Base-by-base conservation (phyloP, 1,140 invertebrate genomes). In the Drosophila neocordata region DNA sequence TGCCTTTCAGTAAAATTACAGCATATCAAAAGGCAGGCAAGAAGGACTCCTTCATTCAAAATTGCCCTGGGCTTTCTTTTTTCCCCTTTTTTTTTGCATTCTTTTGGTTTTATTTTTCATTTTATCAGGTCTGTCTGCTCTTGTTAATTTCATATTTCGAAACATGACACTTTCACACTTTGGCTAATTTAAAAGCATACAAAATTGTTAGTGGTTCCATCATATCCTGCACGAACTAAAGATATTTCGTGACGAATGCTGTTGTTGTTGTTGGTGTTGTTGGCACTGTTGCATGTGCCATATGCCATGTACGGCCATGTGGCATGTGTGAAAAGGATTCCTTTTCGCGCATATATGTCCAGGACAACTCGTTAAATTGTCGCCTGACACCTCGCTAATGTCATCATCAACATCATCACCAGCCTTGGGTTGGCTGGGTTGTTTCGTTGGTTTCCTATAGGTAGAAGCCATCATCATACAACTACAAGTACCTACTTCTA, bases 141-240 rank as follows among this genome's bases (percentile, higher is more conserved):
- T 66, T 85, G 79, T 82, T 85, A 85, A 85, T 85, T 85, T 87
- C 82, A 85, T 85, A 85, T 85, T 85, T 69, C 74, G 81, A 87
- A 85, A 87, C 81, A 85, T 85, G 81, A 85, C 81, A 85, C 81
- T 85, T 85, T 87, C 81, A 87, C 81, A 85, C 81, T 78, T 81
- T 78, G 82, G 82, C 81, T 85, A 85, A 85, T 85, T 85, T 85
- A 78, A 85, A 85, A 85, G 81, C 81, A 85, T 81, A 85, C 81
- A 87, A 85, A 84, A 87, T 78, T 60, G 74, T 68, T 77, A 77
- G 58, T 63, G 73, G 12, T 4, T 38, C n/a, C 37, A 4, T 13
- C 13, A 2, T 8, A 77, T 6, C 27, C 27, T 31, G 27, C 82
- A 85, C 81, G 80, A 81, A 77, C 80, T 60, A 58, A 38, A 41